Evolutionary conservation across 2,888 invertebrate species (phyloP), one percentile per base, ranked within the genome.

Genomic region (Platynereis dumerilii): DNA sequence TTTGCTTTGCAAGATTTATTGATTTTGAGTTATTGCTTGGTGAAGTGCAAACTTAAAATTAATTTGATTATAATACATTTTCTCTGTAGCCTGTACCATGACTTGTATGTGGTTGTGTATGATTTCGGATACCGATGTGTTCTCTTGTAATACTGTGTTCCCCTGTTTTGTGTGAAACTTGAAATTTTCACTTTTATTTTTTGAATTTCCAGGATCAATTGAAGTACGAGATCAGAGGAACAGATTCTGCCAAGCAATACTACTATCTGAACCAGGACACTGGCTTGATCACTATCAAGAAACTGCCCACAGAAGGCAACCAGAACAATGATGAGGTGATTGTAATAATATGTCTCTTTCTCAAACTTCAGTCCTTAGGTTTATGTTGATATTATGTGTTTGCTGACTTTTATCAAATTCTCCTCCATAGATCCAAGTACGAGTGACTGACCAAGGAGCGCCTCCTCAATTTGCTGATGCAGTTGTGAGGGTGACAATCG

Each of bases 201-300:
- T 48, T 10, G n/a, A 17, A 28, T 24, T 58, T 28, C 24, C 58
- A 65, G 59, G 66, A 71, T 56, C 55, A 52, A 12, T 62, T 71
- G 39, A 45, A 59, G 44, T 72, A 72, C 65, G 69, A 69, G 58
- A 63, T 72, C 29, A 58, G 58, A 28, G 72, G 72, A 34, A 22
- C 39, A 42, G 54, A 24, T 17, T 64, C 39, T 26, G 66, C 70
- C 0, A 54, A 61, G 42, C 26, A 63, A 24, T 71, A 58, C 52
- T 72, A 70, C 69, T 61, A 60, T 48, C 71, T 80, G n/a, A 68
- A 76, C 28, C 69, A 73, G 0, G 75, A 76, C 1, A 74, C 69
- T 45, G 78, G 79, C 2, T 42, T 64, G 44, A 66, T 72, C 42
- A 72, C 70, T 12, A 62, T 72, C 17, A 72, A 69, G 58, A 60